Base-by-base conservation (phyloP, 1,140 invertebrate species). In the Goniozus legneri region DNA sequence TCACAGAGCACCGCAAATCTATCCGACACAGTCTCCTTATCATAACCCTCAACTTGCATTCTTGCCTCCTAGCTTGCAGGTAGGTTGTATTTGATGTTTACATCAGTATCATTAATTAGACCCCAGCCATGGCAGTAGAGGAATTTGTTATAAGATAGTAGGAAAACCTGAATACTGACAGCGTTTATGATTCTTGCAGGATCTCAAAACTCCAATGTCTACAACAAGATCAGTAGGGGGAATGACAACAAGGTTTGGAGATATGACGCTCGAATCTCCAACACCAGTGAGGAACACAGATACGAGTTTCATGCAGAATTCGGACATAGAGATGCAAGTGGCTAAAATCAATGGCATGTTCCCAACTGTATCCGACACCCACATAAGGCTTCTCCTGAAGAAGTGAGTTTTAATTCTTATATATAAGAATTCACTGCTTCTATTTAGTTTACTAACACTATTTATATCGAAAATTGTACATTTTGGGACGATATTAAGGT, bases 261-360 rank as follows among this genome's bases (percentile, higher is more conserved):
- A 75, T 7, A 64, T 75, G 56, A 75, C 72, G 19, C 64, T 75
- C 36, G 67, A 64, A 32, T 74, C 73, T 22, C 66, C 69, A 18
- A 71, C 70, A 6, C 69, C 70, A 18, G 51, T 71, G 21, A 82
- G 77, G 66, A 82, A 84, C 41, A 82, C 86, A 69, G 87, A 89
- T 52, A 84, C 84, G 7, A 79, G 82, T 36, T 78, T 83, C 32
- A 80, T 77, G 4, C 79, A 81, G 27, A 64, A 78, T 37, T 76
- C 78, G 3, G 84, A 88, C 44, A 80, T 80, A 3, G 87, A 89
- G 57, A 79, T 83, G 3, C 78, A 88, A 45, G 85, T 92, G 13
- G 78, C 83, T 21, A 92, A 91, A 73, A 89, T 93, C 53, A 85
- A 87, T 67, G 83, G 88, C n/a, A 89, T 92, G 83, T 95, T 95